phyloP scores from a whole-genome alignment of 2,113 vertebrate genomes.

The Phalacrocorax pelagicus region DNA sequence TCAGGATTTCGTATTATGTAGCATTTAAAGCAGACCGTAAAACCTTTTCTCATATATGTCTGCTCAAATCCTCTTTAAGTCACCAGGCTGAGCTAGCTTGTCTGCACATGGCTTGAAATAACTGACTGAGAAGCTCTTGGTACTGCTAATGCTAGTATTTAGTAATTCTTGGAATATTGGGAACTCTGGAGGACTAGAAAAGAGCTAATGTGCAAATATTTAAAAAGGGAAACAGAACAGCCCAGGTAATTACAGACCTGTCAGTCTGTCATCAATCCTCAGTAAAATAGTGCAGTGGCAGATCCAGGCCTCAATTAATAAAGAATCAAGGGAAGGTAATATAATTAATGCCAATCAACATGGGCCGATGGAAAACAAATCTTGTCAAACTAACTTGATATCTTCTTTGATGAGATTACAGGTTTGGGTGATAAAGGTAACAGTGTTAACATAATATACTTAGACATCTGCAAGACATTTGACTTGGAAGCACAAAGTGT shows the following conservation, averaged over 20 bases:
- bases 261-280: constrained; percentile 57
- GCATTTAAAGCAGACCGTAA: neutral
- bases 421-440: constrained; percentile 46
- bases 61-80: neutral
- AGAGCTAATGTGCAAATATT: constrained; percentile 64
- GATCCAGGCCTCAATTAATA: constrained; percentile 66
- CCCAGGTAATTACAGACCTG: constrained; percentile 59
- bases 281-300: constrained; percentile 52
- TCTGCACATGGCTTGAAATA: neutral
- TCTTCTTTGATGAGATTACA: constrained; percentile 63
- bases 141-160: neutral
- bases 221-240: constrained; percentile 58
- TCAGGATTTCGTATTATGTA: neutral
- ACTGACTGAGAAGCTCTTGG: neutral
- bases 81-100: neutral
- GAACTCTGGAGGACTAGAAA: constrained; percentile 15
- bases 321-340: constrained; percentile 65
- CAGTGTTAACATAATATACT: constrained; percentile 12
- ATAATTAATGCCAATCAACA: constrained; percentile 65
- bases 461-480: constrained; percentile 22
- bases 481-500: constrained; percentile 14
- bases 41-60: neutral
- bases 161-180: neutral
- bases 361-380: constrained; percentile 53
- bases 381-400: constrained; percentile 59